Evolutionary conservation across 1,140 invertebrate species (phyloP).

Genomic region (Cyphomyrmex costatus): DNA sequence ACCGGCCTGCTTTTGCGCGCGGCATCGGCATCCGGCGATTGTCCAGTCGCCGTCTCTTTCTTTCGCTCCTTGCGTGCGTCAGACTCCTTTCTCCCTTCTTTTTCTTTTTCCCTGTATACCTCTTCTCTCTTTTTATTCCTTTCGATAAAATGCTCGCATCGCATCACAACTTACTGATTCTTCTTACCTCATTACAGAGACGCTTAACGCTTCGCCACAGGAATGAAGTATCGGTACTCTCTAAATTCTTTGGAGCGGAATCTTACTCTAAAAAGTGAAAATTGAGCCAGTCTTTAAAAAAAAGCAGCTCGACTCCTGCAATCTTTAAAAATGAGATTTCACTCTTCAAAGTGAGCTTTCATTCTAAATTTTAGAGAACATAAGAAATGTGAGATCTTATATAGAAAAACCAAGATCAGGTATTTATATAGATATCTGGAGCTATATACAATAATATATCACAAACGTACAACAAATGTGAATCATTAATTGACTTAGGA

Average conservation of each 20-base stretch:
- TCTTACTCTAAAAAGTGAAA: too few relatives aligned
- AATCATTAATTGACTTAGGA: constrained; percentile 47
- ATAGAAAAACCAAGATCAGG: neutral
- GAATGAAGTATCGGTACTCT: neutral
- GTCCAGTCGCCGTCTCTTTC: constrained; percentile 62
- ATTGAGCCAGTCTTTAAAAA: too few relatives aligned
- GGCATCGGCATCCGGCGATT: constrained; percentile 75
- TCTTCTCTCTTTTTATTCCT: constrained; percentile 11
- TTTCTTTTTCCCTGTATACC: neutral
- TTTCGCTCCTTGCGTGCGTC: constrained; percentile 22
- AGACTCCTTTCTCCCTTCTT: neutral
- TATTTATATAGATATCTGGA: neutral
- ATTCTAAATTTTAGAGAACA: too few relatives aligned
- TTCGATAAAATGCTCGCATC: constrained; percentile 22
- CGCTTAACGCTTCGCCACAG: neutral
- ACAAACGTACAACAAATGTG: constrained; percentile 19
- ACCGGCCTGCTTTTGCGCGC: constrained; percentile 69
- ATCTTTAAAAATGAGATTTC: too few relatives aligned
- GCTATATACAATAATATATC: constrained; percentile 20
- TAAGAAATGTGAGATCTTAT: constrained; percentile 1
- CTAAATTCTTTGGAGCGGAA: too few relatives aligned
- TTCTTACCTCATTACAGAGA: constrained; percentile 47
- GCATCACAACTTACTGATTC: constrained; percentile 40
- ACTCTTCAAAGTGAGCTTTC: too few relatives aligned
- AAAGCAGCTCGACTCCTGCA: too few relatives aligned